Evolutionary conservation across 2,113 vertebrate species (phyloP).

Genomic region (Tachycineta bicolor): DNA sequence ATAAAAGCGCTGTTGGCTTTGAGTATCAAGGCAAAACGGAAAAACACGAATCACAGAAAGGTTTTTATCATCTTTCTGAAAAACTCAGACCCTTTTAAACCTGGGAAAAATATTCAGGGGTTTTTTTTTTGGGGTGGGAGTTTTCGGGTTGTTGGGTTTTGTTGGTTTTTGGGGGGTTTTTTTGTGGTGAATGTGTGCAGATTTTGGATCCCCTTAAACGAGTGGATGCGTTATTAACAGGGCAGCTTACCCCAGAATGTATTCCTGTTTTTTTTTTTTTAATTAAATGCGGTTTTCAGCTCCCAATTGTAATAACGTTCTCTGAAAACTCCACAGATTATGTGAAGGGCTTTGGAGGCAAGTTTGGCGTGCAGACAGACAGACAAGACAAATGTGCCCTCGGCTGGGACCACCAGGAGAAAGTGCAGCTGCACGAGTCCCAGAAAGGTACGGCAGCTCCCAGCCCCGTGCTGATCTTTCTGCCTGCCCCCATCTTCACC

Average conservation of each 20-base stretch:
- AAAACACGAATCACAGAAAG: slow-evolving; percentile 96
- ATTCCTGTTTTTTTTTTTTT: not conserved
- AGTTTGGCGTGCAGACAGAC: slow-evolving; percentile 97
- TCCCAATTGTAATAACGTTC: not conserved
- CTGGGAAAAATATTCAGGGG: not conserved
- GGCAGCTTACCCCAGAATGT: not conserved
- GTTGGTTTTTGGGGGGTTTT: too few species aligned
- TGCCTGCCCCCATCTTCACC: not conserved
- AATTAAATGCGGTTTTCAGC: not conserved
- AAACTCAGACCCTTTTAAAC: not conserved
- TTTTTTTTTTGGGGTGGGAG: not conserved
- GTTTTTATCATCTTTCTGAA: slow-evolving; percentile 70
- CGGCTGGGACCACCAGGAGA: slow-evolving; percentile 99
- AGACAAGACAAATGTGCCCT: slow-evolving; percentile 94
- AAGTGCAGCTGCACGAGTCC: slow-evolving; percentile 92
- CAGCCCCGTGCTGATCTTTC: not conserved
- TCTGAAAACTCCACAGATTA: slow-evolving; percentile 84
- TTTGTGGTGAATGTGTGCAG: not conserved
- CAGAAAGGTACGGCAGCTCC: slow-evolving; percentile 86
- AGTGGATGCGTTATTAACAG: not conserved
- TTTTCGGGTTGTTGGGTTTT: too few species aligned
- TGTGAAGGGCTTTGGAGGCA: slow-evolving; percentile 94
- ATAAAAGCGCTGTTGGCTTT: slow-evolving; percentile 89
- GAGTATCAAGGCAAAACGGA: slow-evolving; percentile 94
- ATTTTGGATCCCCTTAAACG: not conserved